phyloP scores from a whole-genome alignment of 2,888 invertebrate genomes.

The Callosobruchus maculatus region DNA sequence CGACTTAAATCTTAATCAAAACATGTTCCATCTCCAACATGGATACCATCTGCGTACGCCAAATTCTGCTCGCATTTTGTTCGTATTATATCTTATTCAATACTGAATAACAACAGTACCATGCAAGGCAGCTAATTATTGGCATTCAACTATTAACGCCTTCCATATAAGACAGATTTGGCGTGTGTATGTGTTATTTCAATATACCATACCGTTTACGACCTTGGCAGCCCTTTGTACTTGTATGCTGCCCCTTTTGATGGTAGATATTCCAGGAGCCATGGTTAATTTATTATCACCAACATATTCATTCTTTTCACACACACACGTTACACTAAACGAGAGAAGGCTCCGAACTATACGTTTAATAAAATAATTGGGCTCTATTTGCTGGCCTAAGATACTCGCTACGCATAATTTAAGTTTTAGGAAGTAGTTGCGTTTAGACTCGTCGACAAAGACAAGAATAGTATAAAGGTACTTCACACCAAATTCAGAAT shows the following conservation, averaged over 20 bases:
- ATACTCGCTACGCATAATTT: neutral
- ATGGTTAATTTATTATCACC: conserved; percentile 9
- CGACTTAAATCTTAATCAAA: too few species aligned
- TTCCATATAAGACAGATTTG: too few species aligned
- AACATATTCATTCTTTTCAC: neutral
- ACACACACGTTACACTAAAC: neutral
- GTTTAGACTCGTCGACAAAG: neutral
- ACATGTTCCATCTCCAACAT: too few species aligned
- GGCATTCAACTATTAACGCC: too few species aligned
- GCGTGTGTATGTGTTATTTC: neutral
- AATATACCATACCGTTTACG: conserved; percentile 48
- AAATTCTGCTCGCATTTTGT: too few species aligned
- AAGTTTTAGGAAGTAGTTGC: neutral
- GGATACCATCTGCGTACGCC: too few species aligned
- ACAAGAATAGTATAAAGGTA: too few species aligned
- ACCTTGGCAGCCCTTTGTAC: conserved; percentile 54
- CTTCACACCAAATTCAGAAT: too few species aligned
- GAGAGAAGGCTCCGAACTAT: neutral
- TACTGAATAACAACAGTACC: too few species aligned
- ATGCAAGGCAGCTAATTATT: too few species aligned
- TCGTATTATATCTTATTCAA: too few species aligned
- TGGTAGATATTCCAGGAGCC: conserved; percentile 35
- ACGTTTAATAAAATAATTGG: neutral
- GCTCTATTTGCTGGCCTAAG: neutral
- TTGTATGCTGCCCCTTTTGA: conserved; percentile 54